Evolutionary conservation across 2,797 vertebrate genomes (phyloP), one percentile per base, ranked within the genome.

Genomic region (Streptopelia turtur): DNA sequence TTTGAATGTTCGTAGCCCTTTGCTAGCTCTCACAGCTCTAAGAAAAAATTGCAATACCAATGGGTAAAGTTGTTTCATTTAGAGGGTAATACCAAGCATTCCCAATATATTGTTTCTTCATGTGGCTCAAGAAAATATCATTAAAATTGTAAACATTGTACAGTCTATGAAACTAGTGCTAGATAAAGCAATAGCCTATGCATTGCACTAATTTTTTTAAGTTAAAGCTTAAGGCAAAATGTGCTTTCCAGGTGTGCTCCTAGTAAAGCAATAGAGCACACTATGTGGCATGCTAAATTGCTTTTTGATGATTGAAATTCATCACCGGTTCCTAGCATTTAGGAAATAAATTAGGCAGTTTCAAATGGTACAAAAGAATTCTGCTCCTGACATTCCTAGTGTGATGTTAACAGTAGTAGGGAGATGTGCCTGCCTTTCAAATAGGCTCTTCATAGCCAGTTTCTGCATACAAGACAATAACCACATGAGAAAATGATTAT

Each of bases 251-350:
- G 56, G 88, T 87, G 77, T 68, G 53, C 55, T 45, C 23, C 22
- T 83, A 55, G 66, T 61, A 77, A 93, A 83, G 49, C 23, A 76
- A 49, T 31, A 69, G 63, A 90, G 83, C 56, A 70, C 22, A 11
- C 25, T 50, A 41, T 43, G 35, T 76, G 59, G 63, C 47, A 80
- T 13, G 45, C 56, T 79, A 77, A 89, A 93, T 92, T 79, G 71
- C 83, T 89, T 95, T 95, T 89, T 95, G 60, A 89, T 92, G 37
- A 75, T 77, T 45, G 89, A 70, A 93, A 91, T 93, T 84, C 60
- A 91, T 96, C 84, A 72, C 43, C 4, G 4, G 13, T 68, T 94
- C 47, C 66, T 41, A 66, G 24, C 6, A 72, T 61, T 76, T 79
- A 72, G 59, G 74, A 87, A 93, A 80, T 79, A 89, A 86, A 90